These are phyloP conservation scores for Drosophila chauvacae DNA, from an alignment of 1,140 invertebrate genomes.

Conservation along the genomic window DNA sequence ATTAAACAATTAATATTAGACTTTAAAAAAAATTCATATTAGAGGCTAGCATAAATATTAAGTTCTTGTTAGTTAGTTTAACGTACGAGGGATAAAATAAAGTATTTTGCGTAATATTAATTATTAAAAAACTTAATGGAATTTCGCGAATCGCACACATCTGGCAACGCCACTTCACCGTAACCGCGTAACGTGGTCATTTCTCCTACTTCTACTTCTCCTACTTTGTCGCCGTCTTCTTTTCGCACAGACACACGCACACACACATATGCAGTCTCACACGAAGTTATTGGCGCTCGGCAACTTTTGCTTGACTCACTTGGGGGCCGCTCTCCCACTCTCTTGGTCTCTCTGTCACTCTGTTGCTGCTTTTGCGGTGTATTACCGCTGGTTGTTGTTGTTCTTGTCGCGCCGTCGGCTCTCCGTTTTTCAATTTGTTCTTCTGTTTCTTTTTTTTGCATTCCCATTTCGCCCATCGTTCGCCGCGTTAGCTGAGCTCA, in stretches of 20 bases:
- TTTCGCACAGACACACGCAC: conserved; percentile 21
- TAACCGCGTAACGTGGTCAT: conserved; percentile 38
- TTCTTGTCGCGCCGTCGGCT: conserved; percentile 23
- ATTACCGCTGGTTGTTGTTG: conserved; percentile 10
- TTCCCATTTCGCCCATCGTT: conserved; percentile 37
- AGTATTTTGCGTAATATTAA: not conserved
- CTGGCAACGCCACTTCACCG: conserved; percentile 26
- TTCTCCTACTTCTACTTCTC: conserved; percentile 31
- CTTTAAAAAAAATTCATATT: not conserved
- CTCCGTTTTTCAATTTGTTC: conserved; percentile 8
- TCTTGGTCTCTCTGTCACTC: conserved; percentile 9
- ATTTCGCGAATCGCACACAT: not conserved
- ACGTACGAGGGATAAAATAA: not conserved
- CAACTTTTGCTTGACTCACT: conserved; percentile 27
- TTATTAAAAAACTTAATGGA: too few relatives aligned
- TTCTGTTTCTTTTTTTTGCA: conserved; percentile 29
- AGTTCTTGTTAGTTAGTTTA: too few relatives aligned
- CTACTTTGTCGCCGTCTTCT: conserved; percentile 28
- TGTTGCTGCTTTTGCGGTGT: conserved; percentile 30
- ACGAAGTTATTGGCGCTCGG: conserved; percentile 42
- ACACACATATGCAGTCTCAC: conserved; percentile 3
- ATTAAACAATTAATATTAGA: too few relatives aligned
- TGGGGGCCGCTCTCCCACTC: conserved; percentile 26
- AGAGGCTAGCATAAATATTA: not conserved
- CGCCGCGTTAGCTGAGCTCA: conserved; percentile 2